Conservation (phyloP, 2,888 invertebrate genomes). For the Plusia festucae region DNA sequence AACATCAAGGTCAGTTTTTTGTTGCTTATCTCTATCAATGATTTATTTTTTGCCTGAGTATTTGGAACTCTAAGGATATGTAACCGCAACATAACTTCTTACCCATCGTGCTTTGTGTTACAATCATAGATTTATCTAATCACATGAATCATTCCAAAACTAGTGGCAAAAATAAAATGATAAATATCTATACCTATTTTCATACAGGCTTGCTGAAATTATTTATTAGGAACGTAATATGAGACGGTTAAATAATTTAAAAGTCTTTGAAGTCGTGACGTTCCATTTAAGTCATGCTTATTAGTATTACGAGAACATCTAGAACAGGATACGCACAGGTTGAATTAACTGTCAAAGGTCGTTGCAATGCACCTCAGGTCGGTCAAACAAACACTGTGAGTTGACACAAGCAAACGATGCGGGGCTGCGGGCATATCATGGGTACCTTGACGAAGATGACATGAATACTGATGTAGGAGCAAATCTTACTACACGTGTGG, state of each 20-base stretch:
- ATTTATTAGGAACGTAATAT: neutral
- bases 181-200: neutral
- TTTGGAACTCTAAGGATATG: constrained; percentile 42
- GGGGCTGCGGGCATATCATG: constrained; percentile 75
- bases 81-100: constrained; percentile 50
- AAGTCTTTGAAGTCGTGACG: neutral
- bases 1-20: constrained; percentile 69
- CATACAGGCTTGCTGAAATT: neutral
- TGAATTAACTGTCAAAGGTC: constrained; percentile 59
- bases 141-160: constrained; percentile 52
- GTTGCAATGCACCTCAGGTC: constrained; percentile 78
- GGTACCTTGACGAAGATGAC: constrained; percentile 67
- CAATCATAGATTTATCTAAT: constrained; percentile 58
- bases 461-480: constrained; percentile 67
- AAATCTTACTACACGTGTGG: constrained; percentile 64
- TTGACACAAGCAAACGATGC: constrained; percentile 81
- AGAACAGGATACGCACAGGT: constrained; percentile 52
- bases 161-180: constrained; percentile 43
- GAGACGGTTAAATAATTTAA: neutral
- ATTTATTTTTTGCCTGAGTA: constrained; percentile 63
- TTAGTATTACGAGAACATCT: constrained; percentile 37
- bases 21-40: constrained; percentile 57
- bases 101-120: constrained; percentile 27
- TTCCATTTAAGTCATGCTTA: neutral
- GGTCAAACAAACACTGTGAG: constrained; percentile 70